Evolutionary conservation across 2,888 invertebrate genomes (phyloP), one percentile per base, ranked within the genome.

Genomic region (Diplazon laetatorius): DNA sequence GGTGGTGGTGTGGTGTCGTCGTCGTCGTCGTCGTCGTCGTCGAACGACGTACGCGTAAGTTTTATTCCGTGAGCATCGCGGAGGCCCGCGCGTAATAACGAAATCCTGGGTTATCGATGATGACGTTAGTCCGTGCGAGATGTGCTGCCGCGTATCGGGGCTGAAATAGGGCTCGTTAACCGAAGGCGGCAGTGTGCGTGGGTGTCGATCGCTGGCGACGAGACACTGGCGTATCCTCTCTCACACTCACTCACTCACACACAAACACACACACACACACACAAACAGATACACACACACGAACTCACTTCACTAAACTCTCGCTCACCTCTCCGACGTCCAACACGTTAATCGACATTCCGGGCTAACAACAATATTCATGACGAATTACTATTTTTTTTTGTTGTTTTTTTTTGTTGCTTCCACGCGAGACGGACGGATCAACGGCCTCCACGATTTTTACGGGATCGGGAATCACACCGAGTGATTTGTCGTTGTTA

Each of bases 111-210:
- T 70, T 69, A 68, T 62, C n/a, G n/a, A 30, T 72, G 76, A 80
- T 80, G 81, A 82, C 75, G 70, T 75, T 76, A 74, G 75, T 73
- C 77, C 73, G 73, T 76, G 84, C 81, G 83, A 85, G 16, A 80
- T 37, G 80, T 82, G 82, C 79, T 71, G 78, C 81, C 77, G 83
- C 75, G 79, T 79, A 79, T 81, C 80, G 79, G 76, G 84, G 82
- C 83, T 80, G 83, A 83, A 84, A 82, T 87, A 85, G 83, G 83
- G 80, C 82, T 86, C 81, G 82, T 85, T 82, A 81, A 2, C 82
- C 84, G 85, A 87, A 87, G 87, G 87, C 87, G 86, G 85, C 83
- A 85, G 87, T 88, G 87, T 88, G 88, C 87, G 88, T 88, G 88
- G 88, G 88, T 88, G 88, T 88, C 85, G 85, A 83, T 85, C 84